Base-by-base conservation (phyloP, 2,888 invertebrate genomes). In the Griposia aprilina region DNA sequence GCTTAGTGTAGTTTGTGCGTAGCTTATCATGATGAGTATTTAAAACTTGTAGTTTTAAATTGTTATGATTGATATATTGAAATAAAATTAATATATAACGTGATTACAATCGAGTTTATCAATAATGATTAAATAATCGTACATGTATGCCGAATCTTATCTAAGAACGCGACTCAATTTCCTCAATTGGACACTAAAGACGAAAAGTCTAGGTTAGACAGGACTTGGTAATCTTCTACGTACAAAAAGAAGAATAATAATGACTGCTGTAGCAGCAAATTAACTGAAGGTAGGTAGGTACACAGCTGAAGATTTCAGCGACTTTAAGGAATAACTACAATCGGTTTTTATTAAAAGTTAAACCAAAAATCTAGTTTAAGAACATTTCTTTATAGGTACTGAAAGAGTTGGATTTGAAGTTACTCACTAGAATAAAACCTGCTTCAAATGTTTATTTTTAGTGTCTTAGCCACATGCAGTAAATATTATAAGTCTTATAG, bases 131-230 rank as follows among this genome's bases (percentile, higher is more conserved):
- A 17, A 0, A 5, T 68, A 72, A 48, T 76, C 26, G 45, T n/a
- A n/a, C 15, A 4, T 20, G n/a, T 55, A 15, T 26, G 36, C n/a
- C 5, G 52, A 26, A 65, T 30, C 45, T 36, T 26, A 48, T 17
- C n/a, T 23, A 17, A 36, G 11, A 52, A 78, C 0, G 45, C 52
- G 45, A 65, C 65, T 65, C 48, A 36, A 78, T 76, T 78, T 77
- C 65, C 36, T 78, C 23, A 1, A 48, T 78, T 48, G 48, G 26
- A 5, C 30, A 48, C 30, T 78, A 36, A 57, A 76, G 36, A 48
- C 13, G 36, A 55, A 55, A 78, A 23, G 36, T 48, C 8, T 36
- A 36, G 30, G 30, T 41, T 23, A 20, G 7, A n/a, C 1, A 48
- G 52, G 36, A 36, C 11, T 55, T 8, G 0, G 23, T 26, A 75